A percentile compares a stretch with the other conserved stretches of the same genome.
Conservation (phyloP, 2,888 invertebrate genomes). For the Macaria notata region DNA sequence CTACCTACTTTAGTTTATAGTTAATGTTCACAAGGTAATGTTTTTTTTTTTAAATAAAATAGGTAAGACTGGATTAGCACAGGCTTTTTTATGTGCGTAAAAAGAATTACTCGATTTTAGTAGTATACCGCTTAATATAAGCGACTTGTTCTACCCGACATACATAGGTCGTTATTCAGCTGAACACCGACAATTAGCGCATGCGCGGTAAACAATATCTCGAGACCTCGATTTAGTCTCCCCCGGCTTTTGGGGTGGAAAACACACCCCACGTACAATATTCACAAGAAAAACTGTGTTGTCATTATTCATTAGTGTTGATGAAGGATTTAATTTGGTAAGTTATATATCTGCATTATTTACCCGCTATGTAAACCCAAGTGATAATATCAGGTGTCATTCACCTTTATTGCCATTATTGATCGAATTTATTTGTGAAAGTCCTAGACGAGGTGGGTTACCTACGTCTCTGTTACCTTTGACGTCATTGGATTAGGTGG, state of each 20-base stretch:
- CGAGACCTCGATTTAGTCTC: constrained; percentile 42
- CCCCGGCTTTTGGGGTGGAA: constrained; percentile 37
- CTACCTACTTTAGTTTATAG: too few species aligned
- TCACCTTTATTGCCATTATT: constrained; percentile 11
- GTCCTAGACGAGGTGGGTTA: constrained; percentile 1
- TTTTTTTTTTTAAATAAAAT: too few species aligned
- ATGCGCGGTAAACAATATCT: constrained; percentile 23
- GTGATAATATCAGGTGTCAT: too few species aligned
- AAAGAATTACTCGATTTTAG: too few species aligned
- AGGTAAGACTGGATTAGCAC: too few species aligned
- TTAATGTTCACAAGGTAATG: too few species aligned
- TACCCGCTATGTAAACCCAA: too few species aligned
- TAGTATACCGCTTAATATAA: too few species aligned
- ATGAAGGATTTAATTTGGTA: constrained; percentile 10
- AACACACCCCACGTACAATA: background rate
- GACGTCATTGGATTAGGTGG: background rate
- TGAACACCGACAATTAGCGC: constrained; percentile 12
- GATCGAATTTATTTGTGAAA: constrained; percentile 10
- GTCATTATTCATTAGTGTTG: constrained; percentile 1
- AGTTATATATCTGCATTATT: constrained; percentile 1
- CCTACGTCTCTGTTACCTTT: background rate
- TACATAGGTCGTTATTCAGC: too few species aligned
- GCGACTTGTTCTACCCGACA: too few species aligned
- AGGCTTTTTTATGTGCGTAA: too few species aligned
- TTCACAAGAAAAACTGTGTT: background rate